These are phyloP conservation scores for Drosophila orena DNA, from an alignment of 1,140 invertebrate species.

Conservation along the genomic window DNA sequence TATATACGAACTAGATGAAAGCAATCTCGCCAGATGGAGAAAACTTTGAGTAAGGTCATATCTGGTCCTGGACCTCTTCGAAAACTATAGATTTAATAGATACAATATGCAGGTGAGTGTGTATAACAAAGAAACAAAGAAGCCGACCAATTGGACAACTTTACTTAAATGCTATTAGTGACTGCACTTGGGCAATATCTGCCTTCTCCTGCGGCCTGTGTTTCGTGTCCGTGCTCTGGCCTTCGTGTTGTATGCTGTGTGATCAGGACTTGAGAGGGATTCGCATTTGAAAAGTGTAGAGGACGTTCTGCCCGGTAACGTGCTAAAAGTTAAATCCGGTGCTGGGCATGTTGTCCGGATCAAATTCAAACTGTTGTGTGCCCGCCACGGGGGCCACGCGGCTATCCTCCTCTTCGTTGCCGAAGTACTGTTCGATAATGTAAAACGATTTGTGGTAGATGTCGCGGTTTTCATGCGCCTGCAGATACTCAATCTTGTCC, in stretches of 20 bases:
- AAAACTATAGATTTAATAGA: conserved; percentile 31
- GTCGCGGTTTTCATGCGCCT: conserved; percentile 98
- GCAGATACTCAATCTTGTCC: conserved; percentile 98
- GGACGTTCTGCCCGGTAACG: neutral
- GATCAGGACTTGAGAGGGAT: conserved; percentile 1
- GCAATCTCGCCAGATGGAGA: conserved; percentile 31
- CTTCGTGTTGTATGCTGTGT: conserved; percentile 23
- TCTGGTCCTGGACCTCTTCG: conserved; percentile 61
- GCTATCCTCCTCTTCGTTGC: conserved; percentile 95
- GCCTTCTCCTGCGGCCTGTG: neutral
- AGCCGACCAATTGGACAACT: conserved; percentile 34
- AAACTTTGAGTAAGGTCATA: conserved; percentile 39
- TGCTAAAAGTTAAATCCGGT: conserved; percentile 92
- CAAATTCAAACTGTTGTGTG: conserved; percentile 91
- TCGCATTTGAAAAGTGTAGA: neutral
- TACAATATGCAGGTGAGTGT: conserved; percentile 18
- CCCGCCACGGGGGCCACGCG: conserved; percentile 92
- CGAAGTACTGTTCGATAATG: conserved; percentile 98
- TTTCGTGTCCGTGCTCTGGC: conserved; percentile 6
- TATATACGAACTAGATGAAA: conserved; percentile 26
- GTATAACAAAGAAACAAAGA: conserved; percentile 5
- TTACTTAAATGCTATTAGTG: conserved; percentile 73
- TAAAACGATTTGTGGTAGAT: conserved; percentile 98
- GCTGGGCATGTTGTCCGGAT: conserved; percentile 89
- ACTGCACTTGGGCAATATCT: conserved; percentile 50